Percentiles rank a stretch among this genome's conserved stretches.
Conservation (phyloP, 1,140 invertebrate genomes). For the Diachasmimorpha longicaudata region DNA sequence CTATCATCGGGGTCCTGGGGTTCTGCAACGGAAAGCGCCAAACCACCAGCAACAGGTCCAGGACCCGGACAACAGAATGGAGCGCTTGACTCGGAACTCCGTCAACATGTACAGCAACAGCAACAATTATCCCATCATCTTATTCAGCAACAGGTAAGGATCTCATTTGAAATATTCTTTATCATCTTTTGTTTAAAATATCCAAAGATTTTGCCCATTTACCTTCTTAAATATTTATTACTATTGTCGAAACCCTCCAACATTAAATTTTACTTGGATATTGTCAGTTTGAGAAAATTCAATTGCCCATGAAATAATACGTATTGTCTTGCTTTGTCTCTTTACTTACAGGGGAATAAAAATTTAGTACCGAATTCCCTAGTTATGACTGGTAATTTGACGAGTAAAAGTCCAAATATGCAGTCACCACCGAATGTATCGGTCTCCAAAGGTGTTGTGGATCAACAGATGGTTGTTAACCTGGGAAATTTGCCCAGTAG, state of each 20-base stretch:
- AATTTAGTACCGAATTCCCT: constrained; percentile 73
- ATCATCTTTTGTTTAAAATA: too few relatives aligned
- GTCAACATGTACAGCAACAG: constrained; percentile 61
- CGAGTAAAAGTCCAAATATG: constrained; percentile 80
- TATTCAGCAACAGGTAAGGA: constrained; percentile 60
- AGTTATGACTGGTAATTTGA: constrained; percentile 73
- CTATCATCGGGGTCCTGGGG: constrained; percentile 77
- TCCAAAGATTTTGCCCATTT: too few relatives aligned
- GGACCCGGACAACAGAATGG: constrained; percentile 79
- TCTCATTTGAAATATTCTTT: not conserved
- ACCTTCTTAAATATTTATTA: too few relatives aligned
- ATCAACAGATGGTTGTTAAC: constrained; percentile 66
- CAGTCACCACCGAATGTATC: constrained; percentile 82
- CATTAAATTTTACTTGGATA: not conserved
- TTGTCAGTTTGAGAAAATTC: not conserved
- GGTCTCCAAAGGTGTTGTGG: constrained; percentile 66
- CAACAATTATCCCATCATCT: constrained; percentile 60
- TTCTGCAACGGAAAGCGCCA: constrained; percentile 65
- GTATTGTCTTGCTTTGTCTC: not conserved
- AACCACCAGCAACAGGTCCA: constrained; percentile 78
- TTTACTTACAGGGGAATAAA: constrained; percentile 71
- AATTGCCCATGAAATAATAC: too few relatives aligned
- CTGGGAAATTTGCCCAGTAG: constrained; percentile 67
- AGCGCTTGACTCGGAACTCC: constrained; percentile 65
- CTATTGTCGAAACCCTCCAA: too few relatives aligned